Evolutionary conservation across 2,888 invertebrate species (phyloP).

Genomic region (Rhingia campestris): DNA sequence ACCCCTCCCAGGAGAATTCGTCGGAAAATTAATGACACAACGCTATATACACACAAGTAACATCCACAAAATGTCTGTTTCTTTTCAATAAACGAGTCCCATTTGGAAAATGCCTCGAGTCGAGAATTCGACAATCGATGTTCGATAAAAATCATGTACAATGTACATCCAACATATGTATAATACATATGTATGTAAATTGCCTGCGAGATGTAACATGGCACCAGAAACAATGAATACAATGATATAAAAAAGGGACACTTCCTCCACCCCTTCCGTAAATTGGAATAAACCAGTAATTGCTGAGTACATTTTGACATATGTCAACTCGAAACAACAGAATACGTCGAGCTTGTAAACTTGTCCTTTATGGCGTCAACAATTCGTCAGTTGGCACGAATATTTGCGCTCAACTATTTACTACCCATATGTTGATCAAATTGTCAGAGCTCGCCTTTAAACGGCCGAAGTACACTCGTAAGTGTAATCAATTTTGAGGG

Average conservation of each 20-base stretch:
- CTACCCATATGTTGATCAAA: constrained; percentile 28
- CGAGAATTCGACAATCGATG: background rate
- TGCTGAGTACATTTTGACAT: constrained; percentile 29
- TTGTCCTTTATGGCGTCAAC: constrained; percentile 23
- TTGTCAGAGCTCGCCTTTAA: background rate
- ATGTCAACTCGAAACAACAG: constrained; percentile 12
- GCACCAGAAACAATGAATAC: background rate
- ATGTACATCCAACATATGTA: background rate
- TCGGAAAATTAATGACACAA: constrained; percentile 47
- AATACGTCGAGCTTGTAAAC: background rate
- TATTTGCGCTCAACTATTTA: constrained; percentile 5
- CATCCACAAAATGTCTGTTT: constrained; percentile 1
- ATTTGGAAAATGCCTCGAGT: no score
- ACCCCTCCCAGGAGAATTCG: constrained; percentile 32
- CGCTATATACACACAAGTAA: constrained; percentile 34
- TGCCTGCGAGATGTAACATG: background rate
- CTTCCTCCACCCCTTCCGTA: background rate
- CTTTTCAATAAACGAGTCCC: background rate
- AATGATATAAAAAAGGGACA: background rate
- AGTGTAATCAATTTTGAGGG: no score
- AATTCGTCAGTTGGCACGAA: constrained; percentile 39
- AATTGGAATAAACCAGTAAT: background rate
- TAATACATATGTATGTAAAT: background rate
- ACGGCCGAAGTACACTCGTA: no score
- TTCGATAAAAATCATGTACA: background rate